A percentile compares a stretch with the other conserved stretches of the same genome.
These are phyloP conservation scores for Dicerorhinus sumatrensis DNA, from an alignment of 2,113 vertebrate species.

Conservation along the genomic window DNA sequence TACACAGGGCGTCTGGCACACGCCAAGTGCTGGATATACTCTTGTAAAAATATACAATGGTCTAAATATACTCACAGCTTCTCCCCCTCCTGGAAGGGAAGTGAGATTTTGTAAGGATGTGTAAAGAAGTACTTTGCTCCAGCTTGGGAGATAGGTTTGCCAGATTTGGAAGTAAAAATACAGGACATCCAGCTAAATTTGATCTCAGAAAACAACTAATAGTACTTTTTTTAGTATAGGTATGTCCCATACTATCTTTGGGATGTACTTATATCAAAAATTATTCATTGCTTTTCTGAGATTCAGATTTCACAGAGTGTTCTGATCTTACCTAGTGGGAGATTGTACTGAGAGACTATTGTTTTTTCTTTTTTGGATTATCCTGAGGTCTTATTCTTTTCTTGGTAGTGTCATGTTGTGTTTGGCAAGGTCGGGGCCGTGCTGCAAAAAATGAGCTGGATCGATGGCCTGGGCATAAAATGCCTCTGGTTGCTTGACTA, in stretches of 20 bases:
- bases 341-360: neutral
- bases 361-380: neutral
- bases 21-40: rapidly evolving
- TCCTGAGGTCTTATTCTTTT: neutral
- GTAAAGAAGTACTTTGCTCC: neutral
- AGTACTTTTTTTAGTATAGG: neutral
- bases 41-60: neutral
- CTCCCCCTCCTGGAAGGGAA: neutral
- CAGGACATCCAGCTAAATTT: neutral
- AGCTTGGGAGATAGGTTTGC: rapidly evolving
- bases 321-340: neutral
- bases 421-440: neutral
- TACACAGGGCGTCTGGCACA: rapidly evolving
- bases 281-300: neutral
- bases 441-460: neutral
- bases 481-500: neutral
- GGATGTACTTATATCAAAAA: neutral
- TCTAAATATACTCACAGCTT: neutral
- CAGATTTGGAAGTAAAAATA: neutral
- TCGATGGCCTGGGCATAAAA: neutral
- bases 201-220: neutral
- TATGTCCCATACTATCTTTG: neutral
- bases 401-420: neutral
- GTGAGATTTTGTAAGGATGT: neutral
- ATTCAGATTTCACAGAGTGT: neutral